phyloP scores from a whole-genome alignment of 2,113 vertebrate genomes.

The Spheniscus mendiculus region DNA sequence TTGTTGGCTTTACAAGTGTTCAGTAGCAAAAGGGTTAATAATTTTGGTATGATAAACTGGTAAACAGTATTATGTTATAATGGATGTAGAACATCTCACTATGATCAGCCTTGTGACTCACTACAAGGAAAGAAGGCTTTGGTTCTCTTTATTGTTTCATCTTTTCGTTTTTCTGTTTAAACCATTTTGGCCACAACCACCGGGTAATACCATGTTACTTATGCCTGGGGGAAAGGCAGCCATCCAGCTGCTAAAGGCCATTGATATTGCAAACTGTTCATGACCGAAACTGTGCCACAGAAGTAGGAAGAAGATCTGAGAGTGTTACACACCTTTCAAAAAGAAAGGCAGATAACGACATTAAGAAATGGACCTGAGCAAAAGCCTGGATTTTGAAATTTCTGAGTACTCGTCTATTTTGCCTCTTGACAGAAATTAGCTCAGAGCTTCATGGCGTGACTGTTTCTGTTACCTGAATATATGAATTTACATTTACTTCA shows the following conservation, averaged over 20 bases:
- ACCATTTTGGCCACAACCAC: background rate
- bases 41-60: background rate
- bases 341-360: background rate
- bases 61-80: background rate
- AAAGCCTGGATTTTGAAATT: background rate
- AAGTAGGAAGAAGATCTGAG: background rate
- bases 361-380: background rate
- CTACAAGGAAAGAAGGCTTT: background rate
- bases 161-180: background rate
- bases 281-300: background rate
- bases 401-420: background rate
- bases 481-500: background rate
- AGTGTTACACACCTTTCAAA: background rate
- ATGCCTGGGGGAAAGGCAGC: background rate
- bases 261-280: background rate
- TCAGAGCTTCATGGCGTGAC: background rate
- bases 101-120: background rate
- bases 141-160: background rate
- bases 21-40: background rate
- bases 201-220: background rate
- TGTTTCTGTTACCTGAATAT: background rate
- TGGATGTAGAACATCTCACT: background rate
- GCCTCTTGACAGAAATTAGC: background rate
- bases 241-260: background rate
- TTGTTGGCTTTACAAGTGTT: background rate